phyloP scores from a whole-genome alignment of 2,888 invertebrate genomes.

The Alsophila aescularia region DNA sequence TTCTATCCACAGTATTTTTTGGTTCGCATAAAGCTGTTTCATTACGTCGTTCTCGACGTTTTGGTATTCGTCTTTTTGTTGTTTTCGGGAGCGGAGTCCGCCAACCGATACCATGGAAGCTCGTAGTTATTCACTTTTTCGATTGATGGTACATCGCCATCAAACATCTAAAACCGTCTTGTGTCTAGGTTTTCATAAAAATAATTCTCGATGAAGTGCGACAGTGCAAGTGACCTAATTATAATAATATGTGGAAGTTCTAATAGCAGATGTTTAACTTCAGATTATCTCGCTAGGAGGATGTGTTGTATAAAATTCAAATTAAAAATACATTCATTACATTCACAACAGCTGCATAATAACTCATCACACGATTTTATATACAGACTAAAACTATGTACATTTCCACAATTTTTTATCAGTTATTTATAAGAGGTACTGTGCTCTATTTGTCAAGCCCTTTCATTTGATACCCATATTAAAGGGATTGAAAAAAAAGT shows the following conservation, averaged over 20 bases:
- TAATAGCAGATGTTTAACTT: background rate
- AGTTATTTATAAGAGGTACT: too few species aligned
- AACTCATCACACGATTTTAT: too few species aligned
- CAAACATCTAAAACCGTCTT: conserved; percentile 21
- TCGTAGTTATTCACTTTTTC: conserved; percentile 27
- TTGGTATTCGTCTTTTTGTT: too few species aligned
- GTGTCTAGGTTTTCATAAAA: conserved; percentile 20
- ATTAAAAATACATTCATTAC: background rate
- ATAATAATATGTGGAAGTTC: conserved; percentile 11
- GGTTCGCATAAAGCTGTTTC: too few species aligned
- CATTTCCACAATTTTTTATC: too few species aligned
- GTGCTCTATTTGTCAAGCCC: too few species aligned
- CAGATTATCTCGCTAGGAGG: background rate
- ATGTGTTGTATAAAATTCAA: background rate
- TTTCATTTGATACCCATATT: too few species aligned
- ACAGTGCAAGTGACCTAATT: conserved; percentile 15
- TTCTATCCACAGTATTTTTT: too few species aligned
- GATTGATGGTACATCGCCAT: conserved; percentile 24
- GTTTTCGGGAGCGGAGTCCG: too few species aligned
- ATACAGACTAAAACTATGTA: too few species aligned
- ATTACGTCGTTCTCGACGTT: too few species aligned
- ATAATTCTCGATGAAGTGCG: conserved; percentile 27
- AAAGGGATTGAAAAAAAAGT: too few species aligned
- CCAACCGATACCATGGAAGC: conserved; percentile 20
- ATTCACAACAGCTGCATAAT: background rate